Evolutionary conservation across 1,140 invertebrate species (phyloP), one percentile per base, ranked within the genome.

Genomic region (Drosophila tani): DNA sequence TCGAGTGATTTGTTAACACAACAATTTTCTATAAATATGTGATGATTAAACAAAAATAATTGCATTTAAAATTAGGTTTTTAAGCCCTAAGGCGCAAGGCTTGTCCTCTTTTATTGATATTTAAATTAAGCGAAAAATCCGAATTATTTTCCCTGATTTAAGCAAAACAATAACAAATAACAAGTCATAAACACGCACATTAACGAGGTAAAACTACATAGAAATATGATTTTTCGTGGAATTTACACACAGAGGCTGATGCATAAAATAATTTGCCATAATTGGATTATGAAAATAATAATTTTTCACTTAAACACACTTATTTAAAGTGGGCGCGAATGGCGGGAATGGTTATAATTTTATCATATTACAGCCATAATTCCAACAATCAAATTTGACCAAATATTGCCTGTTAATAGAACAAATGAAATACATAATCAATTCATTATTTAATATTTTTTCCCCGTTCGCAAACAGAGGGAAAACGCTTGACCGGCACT

Each of bases 231-330:
- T 46, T 24, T 12, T 24, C 19, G 41, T 32, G 40, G 51, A 40
- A 63, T 63, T 68, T 24, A 43, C 66, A 51, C 40, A 45, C 57
- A 38, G 41, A 12, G 29, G 41, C 41, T 47, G 60, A 24, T 60
- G 63, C 40, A 17, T 43, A 46, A 46, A 46, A 69, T 69, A 69
- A 69, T 69, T 50, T 66, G 8, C 38, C 47, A 69, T 70, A 70
- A 70, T 70, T 68, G 21, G 67, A 68, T 70, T 70, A 69, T 51
- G 40, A 47, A 68, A 68, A 56, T 70, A 56, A 68, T 70, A 46
- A 70, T 55, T 68, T 67, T 70, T 55, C 67, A 55, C 47, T 67
- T 55, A 70, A 53, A 45, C 49, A 38, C 65, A 46, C 15, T 29
- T n/a, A n/a, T 63, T 32, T 19, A 35, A 45, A 35, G 29, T 35